These are phyloP conservation scores for Capitulum mitella DNA, from an alignment of 2,888 invertebrate genomes.

Conservation along the genomic window DNA sequence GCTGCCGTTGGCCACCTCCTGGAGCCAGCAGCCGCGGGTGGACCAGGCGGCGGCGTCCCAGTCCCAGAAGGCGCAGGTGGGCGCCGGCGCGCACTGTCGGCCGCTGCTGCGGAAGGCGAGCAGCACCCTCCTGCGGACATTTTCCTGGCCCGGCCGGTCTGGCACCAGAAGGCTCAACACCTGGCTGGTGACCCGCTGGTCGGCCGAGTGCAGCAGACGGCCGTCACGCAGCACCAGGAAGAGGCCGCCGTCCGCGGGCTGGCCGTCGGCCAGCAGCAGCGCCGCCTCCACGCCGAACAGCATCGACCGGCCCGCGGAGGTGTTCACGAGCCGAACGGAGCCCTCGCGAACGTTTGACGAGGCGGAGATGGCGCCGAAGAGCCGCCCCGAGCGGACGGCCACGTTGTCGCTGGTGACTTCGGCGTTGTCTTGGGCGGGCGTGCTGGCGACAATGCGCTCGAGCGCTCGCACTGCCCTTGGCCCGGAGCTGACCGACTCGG, in stretches of 20 bases:
- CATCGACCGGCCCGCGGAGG: too few species aligned
- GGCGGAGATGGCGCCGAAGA: not conserved
- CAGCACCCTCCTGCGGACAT: not conserved
- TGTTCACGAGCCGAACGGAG: not conserved
- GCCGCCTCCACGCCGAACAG: not conserved
- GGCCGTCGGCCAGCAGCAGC: not conserved
- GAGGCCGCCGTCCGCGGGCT: not conserved
- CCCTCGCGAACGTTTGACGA: not conserved
- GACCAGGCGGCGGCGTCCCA: conserved; percentile 40
- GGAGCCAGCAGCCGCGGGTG: conserved; percentile 36
- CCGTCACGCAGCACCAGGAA: not conserved
- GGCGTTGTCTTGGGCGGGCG: not conserved
- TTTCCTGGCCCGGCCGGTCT: too few species aligned
- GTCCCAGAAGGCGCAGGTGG: conserved; percentile 54
- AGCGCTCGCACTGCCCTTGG: not conserved
- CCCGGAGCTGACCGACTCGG: not conserved
- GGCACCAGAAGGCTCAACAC: not conserved
- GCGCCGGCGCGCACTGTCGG: not conserved
- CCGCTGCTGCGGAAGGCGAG: not conserved
- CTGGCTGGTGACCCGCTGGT: not conserved
- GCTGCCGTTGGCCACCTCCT: conserved; percentile 36
- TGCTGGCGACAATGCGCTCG: too few species aligned
- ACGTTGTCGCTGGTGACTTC: not conserved
- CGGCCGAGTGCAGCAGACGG: not conserved
- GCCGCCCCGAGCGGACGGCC: not conserved